Evolutionary conservation across 2,113 vertebrate genomes (phyloP).

Genomic region (Saguinus imperator): DNA sequence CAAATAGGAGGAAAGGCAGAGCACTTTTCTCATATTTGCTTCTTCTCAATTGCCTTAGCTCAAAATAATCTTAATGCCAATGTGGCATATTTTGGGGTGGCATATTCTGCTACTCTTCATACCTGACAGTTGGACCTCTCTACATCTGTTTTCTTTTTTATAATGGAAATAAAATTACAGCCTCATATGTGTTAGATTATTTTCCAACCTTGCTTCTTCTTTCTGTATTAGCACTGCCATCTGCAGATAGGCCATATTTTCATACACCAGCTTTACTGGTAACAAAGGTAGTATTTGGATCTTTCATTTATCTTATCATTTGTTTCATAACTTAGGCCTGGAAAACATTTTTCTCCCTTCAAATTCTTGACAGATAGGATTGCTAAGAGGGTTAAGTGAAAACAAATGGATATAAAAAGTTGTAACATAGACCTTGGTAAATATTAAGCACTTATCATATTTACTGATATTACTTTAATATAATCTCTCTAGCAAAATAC

Average conservation of each 20-base stretch:
- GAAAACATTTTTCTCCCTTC: not conserved
- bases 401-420: not conserved
- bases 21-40: not conserved
- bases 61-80: not conserved
- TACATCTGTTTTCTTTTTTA: not conserved
- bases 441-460: constrained; percentile 1
- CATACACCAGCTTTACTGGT: not conserved
- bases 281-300: not conserved
- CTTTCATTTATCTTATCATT: not conserved
- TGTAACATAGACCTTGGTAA: constrained; percentile 6
- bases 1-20: not conserved
- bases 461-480: constrained; percentile 42
- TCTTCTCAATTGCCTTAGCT: not conserved
- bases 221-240: not conserved
- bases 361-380: not conserved
- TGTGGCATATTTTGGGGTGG: not conserved
- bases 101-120: not conserved
- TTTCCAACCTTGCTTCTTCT: not conserved
- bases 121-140: not conserved
- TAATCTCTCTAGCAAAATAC: not conserved
- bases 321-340: not conserved
- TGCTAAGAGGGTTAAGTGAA: not conserved
- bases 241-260: not conserved
- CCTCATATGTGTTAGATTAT: not conserved
- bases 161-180: not conserved